Base-by-base conservation (phyloP, 2,888 invertebrate species). In the Campopleginae sp. region DNA sequence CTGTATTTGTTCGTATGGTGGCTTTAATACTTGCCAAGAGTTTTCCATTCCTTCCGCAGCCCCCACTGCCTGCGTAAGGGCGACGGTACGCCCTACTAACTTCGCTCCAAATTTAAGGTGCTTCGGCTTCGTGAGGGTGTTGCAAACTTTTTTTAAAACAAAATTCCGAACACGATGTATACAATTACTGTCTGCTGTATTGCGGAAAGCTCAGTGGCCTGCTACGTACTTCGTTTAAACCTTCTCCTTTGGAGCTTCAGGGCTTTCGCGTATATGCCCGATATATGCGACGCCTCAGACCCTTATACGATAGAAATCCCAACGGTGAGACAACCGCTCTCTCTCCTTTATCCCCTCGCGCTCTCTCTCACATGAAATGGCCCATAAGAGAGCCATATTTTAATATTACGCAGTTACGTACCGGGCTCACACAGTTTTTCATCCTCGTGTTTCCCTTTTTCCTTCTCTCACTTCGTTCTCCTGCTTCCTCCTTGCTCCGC, bases 301-400 rank as follows among this genome's bases (percentile, higher is more conserved):
- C 54, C 48, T 33, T 8, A 38, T 38, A 38, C 54, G 38, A 12
- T 44, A 66, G 66, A 80, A 74, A 80, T 80, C 74, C 65, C 74
- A 65, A 33, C 31, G 72, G 80, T 48, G 44, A 44, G 42, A 58
- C 58, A 65, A 68, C 77, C 68, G 31, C 77, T 44, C 63, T n/a
- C 51, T 51, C 46, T 42, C 48, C 46, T 17, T 44, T 68, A 65
- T 42, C 12, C 68, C 46, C 46, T n/a, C n/a, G 12, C 61, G 23
- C 48, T 48, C 61, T 61, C 72, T 61, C 66, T 19, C n/a, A 68
- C 68, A 65, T 58, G 79, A 70, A 80, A 80, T 87, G 81, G 75
- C 84, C 76, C 82, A 61, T 85, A 74, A 54, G 82, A 85, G 82
- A 79, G 83, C 77, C 80, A 84, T 85, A 85, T 87, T 85, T 86